Evolutionary conservation across 1,140 invertebrate species (phyloP).

Genomic region (Drosophila nebulosa): DNA sequence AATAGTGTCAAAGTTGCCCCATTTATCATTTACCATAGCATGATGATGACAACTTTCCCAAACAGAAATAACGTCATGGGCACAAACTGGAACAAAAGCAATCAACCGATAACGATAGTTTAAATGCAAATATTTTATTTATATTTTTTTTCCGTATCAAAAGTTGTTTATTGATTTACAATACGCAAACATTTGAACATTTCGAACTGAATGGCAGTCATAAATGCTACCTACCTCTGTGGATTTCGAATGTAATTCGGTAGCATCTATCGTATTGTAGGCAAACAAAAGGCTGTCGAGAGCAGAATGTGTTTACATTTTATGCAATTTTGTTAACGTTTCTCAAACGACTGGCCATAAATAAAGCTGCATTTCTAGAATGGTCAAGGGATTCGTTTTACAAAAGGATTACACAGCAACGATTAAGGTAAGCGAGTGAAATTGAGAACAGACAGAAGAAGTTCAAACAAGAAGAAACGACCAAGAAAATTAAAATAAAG

Average conservation of each 20-base stretch:
- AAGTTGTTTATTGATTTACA: conserved; percentile 61
- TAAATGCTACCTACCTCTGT: not conserved
- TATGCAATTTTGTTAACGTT: not conserved
- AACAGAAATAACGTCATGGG: conserved; percentile 30
- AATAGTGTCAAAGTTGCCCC: conserved; percentile 13
- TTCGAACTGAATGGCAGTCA: conserved; percentile 25
- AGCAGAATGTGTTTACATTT: conserved; percentile 6
- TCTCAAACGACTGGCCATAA: not conserved
- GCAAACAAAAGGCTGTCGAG: conserved; percentile 21
- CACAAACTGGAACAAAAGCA: conserved; percentile 21
- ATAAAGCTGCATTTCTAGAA: not conserved
- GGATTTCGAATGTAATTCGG: not conserved
- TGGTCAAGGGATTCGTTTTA: too few species aligned
- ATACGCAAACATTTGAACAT: conserved; percentile 6
- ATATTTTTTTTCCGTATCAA: conserved; percentile 38
- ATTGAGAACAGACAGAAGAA: too few species aligned
- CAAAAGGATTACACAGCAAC: too few species aligned
- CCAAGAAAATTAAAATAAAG: too few species aligned
- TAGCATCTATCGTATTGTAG: conserved; percentile 8
- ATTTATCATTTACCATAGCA: conserved; percentile 53
- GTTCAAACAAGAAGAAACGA: too few species aligned
- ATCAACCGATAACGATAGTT: conserved; percentile 26
- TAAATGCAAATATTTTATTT: conserved; percentile 64
- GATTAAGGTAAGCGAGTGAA: too few species aligned
- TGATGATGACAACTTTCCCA: conserved; percentile 18